phyloP scores from a whole-genome alignment of 1,140 invertebrate species.

The Danaus melanippus region DNA sequence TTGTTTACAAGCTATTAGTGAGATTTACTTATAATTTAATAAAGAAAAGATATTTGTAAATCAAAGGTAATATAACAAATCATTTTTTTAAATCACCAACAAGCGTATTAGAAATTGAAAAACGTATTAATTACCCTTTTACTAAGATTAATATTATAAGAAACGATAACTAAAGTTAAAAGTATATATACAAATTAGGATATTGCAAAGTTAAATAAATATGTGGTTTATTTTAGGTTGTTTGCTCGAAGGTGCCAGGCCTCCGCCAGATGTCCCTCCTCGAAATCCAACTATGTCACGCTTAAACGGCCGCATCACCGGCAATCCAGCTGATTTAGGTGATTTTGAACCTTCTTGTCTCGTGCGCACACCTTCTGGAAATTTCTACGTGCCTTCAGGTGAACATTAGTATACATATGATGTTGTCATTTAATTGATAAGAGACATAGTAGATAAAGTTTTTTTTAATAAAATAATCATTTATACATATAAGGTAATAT shows the following conservation, averaged over 20 bases:
- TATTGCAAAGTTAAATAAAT: slow-evolving; percentile 1
- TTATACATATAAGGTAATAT: not conserved
- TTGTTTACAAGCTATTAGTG: slow-evolving; percentile 50
- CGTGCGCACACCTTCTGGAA: slow-evolving; percentile 90
- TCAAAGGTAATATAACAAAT: no score
- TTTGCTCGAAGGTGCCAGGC: slow-evolving; percentile 84
- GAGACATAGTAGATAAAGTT: slow-evolving; percentile 10
- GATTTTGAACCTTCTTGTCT: slow-evolving; percentile 94
- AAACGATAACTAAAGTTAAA: no score
- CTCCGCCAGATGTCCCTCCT: slow-evolving; percentile 89
- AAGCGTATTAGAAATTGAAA: no score
- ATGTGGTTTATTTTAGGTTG: slow-evolving; percentile 80
- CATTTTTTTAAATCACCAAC: no score
- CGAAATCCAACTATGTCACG: slow-evolving; percentile 90
- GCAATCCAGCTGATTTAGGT: slow-evolving; percentile 81
- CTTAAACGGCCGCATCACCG: slow-evolving; percentile 86
- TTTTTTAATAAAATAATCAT: not conserved
- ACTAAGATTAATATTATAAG: no score
- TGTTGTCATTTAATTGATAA: not conserved
- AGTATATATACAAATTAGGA: no score
- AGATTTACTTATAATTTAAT: no score
- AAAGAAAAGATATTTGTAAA: no score
- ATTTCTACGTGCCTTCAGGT: slow-evolving; percentile 93
- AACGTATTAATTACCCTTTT: no score
- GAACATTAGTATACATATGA: slow-evolving; percentile 27